phyloP scores from a whole-genome alignment of 1,140 invertebrate genomes.

The Orchesella cincta region DNA sequence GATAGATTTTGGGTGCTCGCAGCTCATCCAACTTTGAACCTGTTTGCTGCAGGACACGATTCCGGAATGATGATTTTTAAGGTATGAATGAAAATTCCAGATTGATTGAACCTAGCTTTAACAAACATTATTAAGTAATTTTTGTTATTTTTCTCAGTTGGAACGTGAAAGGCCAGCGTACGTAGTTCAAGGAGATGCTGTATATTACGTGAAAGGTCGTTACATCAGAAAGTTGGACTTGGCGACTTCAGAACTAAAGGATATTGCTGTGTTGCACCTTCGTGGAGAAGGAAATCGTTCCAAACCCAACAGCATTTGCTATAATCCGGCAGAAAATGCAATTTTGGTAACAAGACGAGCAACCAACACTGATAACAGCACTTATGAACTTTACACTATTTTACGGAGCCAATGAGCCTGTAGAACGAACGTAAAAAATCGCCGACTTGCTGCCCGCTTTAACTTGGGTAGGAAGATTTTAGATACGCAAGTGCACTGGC shows the following conservation, averaged over 20 bases:
- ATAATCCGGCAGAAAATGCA: slow-evolving; percentile 93
- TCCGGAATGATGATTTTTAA: slow-evolving; percentile 84
- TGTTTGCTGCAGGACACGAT: slow-evolving; percentile 94
- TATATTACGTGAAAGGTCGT: slow-evolving; percentile 96
- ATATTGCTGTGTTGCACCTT: slow-evolving; percentile 90
- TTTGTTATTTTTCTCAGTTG: slow-evolving; percentile 57
- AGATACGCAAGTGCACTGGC: slow-evolving; percentile 94
- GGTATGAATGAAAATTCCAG: slow-evolving; percentile 35
- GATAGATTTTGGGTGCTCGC: slow-evolving; percentile 96
- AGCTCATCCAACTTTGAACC: slow-evolving; percentile 81
- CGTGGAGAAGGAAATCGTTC: slow-evolving; percentile 72
- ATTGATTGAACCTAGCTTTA: not conserved
- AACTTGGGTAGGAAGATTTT: slow-evolving; percentile 95
- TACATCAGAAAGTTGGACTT: slow-evolving; percentile 90
- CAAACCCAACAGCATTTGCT: slow-evolving; percentile 75
- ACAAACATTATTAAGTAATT: not conserved
- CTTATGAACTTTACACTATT: slow-evolving; percentile 91
- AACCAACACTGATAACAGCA: slow-evolving; percentile 79
- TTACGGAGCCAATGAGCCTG: too few relatives aligned
- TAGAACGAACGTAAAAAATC: too few relatives aligned
- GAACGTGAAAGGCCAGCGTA: slow-evolving; percentile 96
- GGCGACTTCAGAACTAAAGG: slow-evolving; percentile 84
- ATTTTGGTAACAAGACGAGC: slow-evolving; percentile 79
- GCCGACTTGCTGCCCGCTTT: slow-evolving; percentile 84
- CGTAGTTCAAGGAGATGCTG: slow-evolving; percentile 85